Conservation (phyloP, 2,113 vertebrate genomes). For the Python bivittatus region DNA sequence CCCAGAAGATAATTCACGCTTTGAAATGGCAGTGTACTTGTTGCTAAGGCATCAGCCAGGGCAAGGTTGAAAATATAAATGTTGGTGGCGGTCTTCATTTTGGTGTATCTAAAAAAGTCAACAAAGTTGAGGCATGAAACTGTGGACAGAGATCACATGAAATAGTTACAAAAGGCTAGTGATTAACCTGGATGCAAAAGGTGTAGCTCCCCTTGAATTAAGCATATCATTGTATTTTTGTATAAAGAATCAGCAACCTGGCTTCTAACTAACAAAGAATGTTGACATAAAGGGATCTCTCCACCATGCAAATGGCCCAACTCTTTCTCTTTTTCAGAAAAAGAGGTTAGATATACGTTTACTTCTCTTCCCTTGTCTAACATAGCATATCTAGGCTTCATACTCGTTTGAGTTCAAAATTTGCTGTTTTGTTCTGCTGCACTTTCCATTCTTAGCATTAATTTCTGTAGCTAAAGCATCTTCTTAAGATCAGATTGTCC, state of each 20-base stretch:
- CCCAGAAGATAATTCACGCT: conserved; percentile 98
- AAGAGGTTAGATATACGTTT: not conserved
- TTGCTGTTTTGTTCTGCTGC: not conserved
- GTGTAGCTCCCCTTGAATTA: not conserved
- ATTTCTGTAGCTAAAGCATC: not conserved
- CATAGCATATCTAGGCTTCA: not conserved
- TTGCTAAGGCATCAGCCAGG: conserved; percentile 92
- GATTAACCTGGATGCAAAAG: not conserved
- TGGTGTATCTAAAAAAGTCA: conserved; percentile 86
- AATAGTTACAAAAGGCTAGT: not conserved
- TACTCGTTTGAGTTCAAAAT: too few relatives aligned
- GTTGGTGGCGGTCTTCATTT: conserved; percentile 99
- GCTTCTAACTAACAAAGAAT: not conserved
- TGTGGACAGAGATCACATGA: not conserved
- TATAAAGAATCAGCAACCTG: not conserved
- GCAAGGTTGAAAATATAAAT: conserved; percentile 99
- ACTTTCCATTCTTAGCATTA: not conserved
- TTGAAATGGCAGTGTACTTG: conserved; percentile 96
- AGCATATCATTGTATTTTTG: not conserved
- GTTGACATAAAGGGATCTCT: not conserved
- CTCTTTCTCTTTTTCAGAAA: not conserved
- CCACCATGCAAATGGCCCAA: not conserved
- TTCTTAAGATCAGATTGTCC: not conserved
- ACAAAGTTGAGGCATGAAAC: conserved; percentile 23
- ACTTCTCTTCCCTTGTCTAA: not conserved